Evolutionary conservation across 2,113 vertebrate genomes (phyloP).

Genomic region (Psephotus haematonotus): DNA sequence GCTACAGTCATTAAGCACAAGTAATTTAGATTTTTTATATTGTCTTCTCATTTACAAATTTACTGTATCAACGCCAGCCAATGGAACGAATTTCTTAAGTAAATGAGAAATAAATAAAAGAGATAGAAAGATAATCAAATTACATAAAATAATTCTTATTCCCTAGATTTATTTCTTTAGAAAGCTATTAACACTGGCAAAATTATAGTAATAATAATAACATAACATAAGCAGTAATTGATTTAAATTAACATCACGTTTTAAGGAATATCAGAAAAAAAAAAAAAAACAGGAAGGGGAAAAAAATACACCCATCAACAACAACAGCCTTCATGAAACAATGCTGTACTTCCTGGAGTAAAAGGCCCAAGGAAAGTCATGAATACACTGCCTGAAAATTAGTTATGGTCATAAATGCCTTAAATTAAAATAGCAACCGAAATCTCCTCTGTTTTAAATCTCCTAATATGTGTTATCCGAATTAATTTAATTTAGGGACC

Average conservation of each 20-base stretch:
- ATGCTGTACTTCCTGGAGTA: conserved; percentile 9
- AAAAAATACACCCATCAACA: background rate
- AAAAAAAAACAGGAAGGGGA: background rate
- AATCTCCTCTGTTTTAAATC: conserved; percentile 74
- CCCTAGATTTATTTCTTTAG: conserved; percentile 76
- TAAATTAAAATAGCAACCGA: conserved; percentile 75
- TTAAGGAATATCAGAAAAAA: conserved; percentile 65
- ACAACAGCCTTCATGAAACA: conserved; percentile 23
- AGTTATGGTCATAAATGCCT: conserved; percentile 74
- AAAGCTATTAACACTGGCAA: conserved; percentile 77
- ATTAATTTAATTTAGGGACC: conserved; percentile 72
- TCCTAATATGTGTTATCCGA: conserved; percentile 66
- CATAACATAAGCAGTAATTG: conserved; percentile 78
- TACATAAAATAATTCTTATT: conserved; percentile 84
- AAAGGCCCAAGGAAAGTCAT: conserved; percentile 66
- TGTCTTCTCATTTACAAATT: conserved; percentile 87
- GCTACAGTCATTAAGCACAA: conserved; percentile 92
- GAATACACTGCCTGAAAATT: conserved; percentile 68
- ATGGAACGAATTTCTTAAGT: conserved; percentile 91
- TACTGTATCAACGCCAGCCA: conserved; percentile 88
- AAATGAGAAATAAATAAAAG: conserved; percentile 94
- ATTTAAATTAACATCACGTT: conserved; percentile 79
- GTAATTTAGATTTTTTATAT: conserved; percentile 88
- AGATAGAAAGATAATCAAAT: conserved; percentile 85
- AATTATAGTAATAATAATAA: conserved; percentile 77